phyloP scores from a whole-genome alignment of 2,888 invertebrate species.

The Pristionchus maxplancki region DNA sequence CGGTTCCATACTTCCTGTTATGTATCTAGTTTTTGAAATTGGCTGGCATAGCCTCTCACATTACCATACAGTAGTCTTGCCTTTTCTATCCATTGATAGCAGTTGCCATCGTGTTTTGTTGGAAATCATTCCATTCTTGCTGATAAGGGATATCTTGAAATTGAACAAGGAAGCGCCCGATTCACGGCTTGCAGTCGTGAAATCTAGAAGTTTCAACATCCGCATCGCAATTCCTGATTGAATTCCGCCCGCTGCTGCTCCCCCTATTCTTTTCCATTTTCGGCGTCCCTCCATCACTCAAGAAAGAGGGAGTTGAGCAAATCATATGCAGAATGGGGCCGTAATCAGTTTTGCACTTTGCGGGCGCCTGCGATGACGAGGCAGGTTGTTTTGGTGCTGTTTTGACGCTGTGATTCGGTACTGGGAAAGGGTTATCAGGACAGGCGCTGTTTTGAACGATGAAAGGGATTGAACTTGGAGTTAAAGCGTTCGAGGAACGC shows the following conservation, averaged over 20 bases:
- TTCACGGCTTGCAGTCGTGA: neutral
- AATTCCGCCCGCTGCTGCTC: neutral
- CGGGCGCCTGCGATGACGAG: neutral
- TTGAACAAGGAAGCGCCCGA: neutral
- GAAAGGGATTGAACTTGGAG: too few species aligned
- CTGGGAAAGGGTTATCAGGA: neutral
- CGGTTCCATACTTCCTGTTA: too few species aligned
- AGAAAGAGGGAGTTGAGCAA: too few species aligned
- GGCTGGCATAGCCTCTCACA: too few species aligned
- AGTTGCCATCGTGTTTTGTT: too few species aligned
- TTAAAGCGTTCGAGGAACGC: too few species aligned
- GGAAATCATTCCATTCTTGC: too few species aligned
- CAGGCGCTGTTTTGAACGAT: too few species aligned
- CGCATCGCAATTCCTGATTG: neutral
- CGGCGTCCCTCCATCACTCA: neutral
- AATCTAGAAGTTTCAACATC: neutral
- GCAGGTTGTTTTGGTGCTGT: neutral
- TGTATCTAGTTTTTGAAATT: too few species aligned
- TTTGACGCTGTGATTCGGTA: neutral
- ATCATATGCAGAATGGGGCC: slow-evolving; percentile 5
- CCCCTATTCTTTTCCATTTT: neutral
- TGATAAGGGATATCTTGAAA: too few species aligned
- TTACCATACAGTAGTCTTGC: too few species aligned
- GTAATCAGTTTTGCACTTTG: neutral
- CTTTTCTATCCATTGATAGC: too few species aligned